Percentiles rank a stretch among this genome's conserved stretches.
Evolutionary conservation across 2,113 vertebrate species (phyloP).

Genomic region (Corythornis madagascariensis): DNA sequence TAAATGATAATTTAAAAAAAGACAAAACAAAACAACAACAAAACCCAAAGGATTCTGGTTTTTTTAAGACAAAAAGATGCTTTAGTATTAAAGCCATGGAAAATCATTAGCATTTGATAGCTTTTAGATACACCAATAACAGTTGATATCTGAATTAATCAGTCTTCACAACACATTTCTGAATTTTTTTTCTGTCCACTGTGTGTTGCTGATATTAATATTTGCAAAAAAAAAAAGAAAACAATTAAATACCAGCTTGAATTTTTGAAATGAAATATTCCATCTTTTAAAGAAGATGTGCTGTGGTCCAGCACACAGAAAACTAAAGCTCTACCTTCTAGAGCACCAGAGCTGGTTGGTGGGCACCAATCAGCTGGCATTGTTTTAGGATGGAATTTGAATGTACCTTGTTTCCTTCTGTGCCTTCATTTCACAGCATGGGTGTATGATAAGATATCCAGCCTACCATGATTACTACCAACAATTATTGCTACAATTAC

Average conservation of each 20-base stretch:
- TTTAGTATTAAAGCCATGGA: neutral
- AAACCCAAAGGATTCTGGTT: neutral
- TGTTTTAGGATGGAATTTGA: neutral
- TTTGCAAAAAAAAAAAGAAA: neutral
- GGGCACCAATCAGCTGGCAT: neutral
- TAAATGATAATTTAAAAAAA: neutral
- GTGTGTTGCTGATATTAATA: neutral
- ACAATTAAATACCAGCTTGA: neutral
- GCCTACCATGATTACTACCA: neutral
- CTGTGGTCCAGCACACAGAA: neutral
- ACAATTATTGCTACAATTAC: neutral
- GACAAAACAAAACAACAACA: too few relatives aligned
- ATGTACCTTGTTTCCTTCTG: neutral
- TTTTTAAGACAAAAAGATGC: neutral
- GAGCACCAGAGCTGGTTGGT: neutral
- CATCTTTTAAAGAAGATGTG: neutral
- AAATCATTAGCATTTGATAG: neutral
- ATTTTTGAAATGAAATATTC: neutral
- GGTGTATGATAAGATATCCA: neutral
- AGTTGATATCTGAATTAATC: neutral
- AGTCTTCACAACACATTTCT: neutral
- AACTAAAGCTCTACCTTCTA: neutral
- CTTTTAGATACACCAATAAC: neutral
- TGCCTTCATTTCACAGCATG: neutral
- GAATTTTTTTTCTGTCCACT: accelerated